Evolutionary conservation across 2,888 invertebrate species (phyloP).

Genomic region (Scaptomyza reducta): DNA sequence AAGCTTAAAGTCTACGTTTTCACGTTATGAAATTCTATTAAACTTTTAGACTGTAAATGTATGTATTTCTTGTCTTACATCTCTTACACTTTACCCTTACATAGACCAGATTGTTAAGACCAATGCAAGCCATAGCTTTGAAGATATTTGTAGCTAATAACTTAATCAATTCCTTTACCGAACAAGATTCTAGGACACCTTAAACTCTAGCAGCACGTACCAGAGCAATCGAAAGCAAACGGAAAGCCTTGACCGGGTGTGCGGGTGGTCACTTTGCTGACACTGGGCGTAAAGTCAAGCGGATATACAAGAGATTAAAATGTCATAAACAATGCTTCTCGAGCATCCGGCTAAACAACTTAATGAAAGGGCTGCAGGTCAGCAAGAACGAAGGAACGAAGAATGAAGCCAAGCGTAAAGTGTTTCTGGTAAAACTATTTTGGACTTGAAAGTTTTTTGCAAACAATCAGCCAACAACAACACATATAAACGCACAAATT

Average conservation of each 20-base stretch:
- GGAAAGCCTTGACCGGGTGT: slow-evolving; percentile 62
- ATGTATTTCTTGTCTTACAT: too few species aligned
- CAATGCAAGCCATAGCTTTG: too few species aligned
- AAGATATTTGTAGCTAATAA: too few species aligned
- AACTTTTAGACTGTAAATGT: too few species aligned
- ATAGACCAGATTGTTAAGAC: too few species aligned
- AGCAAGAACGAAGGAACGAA: slow-evolving; percentile 11
- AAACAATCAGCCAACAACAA: slow-evolving; percentile 44
- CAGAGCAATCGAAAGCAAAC: not conserved
- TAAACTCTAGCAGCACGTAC: not conserved
- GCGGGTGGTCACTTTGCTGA: slow-evolving; percentile 44
- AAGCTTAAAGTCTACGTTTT: too few species aligned
- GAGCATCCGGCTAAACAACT: slow-evolving; percentile 69
- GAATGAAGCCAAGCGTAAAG: slow-evolving; percentile 26
- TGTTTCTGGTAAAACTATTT: slow-evolving; percentile 52
- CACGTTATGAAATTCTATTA: too few species aligned
- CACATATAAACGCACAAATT: slow-evolving; percentile 10
- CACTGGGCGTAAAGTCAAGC: slow-evolving; percentile 71
- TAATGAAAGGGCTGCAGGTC: slow-evolving; percentile 66
- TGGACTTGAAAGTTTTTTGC: slow-evolving; percentile 33
- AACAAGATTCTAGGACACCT: too few species aligned
- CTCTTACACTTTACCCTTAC: too few species aligned
- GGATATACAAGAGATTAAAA: slow-evolving; percentile 80
- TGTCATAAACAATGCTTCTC: slow-evolving; percentile 77
- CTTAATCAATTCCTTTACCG: too few species aligned